These are phyloP conservation scores for Catonia carolina DNA, from an alignment of 2,888 invertebrate genomes.

Conservation along the genomic window DNA sequence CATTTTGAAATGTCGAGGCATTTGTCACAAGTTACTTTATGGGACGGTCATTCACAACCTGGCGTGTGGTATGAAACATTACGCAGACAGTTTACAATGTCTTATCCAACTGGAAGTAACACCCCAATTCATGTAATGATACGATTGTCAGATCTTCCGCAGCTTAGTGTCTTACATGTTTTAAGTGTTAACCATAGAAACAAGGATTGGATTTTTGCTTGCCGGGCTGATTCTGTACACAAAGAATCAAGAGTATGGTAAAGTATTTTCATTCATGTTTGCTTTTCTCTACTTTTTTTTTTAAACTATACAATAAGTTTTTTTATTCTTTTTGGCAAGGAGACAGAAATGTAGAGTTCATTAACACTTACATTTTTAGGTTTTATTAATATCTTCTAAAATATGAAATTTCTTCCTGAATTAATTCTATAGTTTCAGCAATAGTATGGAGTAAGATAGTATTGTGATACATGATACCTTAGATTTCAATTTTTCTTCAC, in stretches of 20 bases:
- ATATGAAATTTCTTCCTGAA: too few relatives aligned
- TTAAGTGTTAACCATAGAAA: conserved; percentile 60
- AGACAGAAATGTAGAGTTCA: too few relatives aligned
- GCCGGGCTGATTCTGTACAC: conserved; percentile 21
- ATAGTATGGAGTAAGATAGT: too few relatives aligned
- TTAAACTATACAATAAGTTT: too few relatives aligned
- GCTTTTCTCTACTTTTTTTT: background rate
- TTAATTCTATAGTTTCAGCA: too few relatives aligned
- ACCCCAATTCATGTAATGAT: conserved; percentile 53
- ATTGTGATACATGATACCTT: too few relatives aligned
- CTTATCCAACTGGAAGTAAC: conserved; percentile 38
- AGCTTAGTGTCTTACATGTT: conserved; percentile 55
- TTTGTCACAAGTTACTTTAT: conserved; percentile 36
- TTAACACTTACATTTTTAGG: too few relatives aligned
- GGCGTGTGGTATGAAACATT: conserved; percentile 49
- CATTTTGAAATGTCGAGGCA: conserved; percentile 40
- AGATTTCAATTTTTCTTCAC: too few relatives aligned
- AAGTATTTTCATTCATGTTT: conserved; percentile 12
- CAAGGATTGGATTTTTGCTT: conserved; percentile 66
- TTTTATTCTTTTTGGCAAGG: too few relatives aligned
- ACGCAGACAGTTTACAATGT: conserved; percentile 44
- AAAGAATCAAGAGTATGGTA: conserved; percentile 31
- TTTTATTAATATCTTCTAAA: too few relatives aligned
- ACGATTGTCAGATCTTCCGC: conserved; percentile 49
- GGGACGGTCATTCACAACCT: conserved; percentile 34